Base-by-base conservation (phyloP, 1,140 invertebrate species). In the Agrilus planipennis region DNA sequence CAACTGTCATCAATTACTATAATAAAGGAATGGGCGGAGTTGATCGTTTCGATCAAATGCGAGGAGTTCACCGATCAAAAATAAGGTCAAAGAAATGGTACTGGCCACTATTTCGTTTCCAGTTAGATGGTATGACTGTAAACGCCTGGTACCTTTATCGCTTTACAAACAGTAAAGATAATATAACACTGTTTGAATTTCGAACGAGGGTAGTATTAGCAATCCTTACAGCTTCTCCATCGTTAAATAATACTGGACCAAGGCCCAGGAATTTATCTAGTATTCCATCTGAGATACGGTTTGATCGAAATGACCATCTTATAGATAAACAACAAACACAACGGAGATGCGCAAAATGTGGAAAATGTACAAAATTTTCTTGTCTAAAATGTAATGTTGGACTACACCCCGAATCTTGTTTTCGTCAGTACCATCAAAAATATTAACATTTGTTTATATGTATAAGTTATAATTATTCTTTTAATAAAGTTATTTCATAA, bases 21-120 rank as follows among this genome's bases (percentile, higher is more conserved):
- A 59, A 61, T 49, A 49, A 58, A 34, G 53, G 49, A 5, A 62
- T 61, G 55, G 60, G 58, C 29, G 60, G 54, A 38, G 60, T 64
- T 14, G 57, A 61, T 44, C 41, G 49, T 9, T 39, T 61, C 42
- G 55, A 62, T 46, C 17, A 41, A 25, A 11, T 12, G 16, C 19
- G 39, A 34, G 20, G 30, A 19, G 19, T 38, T 38, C 19, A 38
- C 21, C 25, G 38, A 17, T 27, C 25, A 7, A 25, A 22, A 38
- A 38, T 45, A 17, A 9, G 30, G 29, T 45, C 39, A 10, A 39
- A 12, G 35, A 44, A 46, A 46, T 46, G 35, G 41, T 41, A 41
- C 20, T 45, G 38, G 39, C 43, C 43, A 27, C 22, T 32, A 12
- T 12, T 42, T 14, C 12, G 39, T 21, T 42, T 45, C 42, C 37